Percentiles rank a stretch among this genome's conserved stretches.
Evolutionary conservation across 1,140 invertebrate genomes (phyloP).

Genomic region (Plutomurus gul): DNA sequence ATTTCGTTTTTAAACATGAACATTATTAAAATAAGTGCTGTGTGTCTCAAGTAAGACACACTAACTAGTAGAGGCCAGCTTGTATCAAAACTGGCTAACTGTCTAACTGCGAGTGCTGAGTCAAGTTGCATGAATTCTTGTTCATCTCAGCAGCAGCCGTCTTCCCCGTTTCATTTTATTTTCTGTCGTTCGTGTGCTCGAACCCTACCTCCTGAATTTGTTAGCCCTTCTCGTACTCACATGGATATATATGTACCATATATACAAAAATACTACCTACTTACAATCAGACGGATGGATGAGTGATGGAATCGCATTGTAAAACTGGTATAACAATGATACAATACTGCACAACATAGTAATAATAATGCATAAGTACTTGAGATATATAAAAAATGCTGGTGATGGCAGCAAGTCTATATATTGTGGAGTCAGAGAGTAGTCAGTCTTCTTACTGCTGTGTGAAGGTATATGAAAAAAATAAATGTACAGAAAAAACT

Average conservation of each 20-base stretch:
- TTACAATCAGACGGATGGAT: neutral
- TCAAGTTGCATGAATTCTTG: slow-evolving; percentile 7
- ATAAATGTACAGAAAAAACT: too few relatives aligned
- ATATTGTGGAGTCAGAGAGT: too few relatives aligned
- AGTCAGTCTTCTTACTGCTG: too few relatives aligned
- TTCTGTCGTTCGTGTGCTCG: neutral
- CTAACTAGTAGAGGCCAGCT: too few relatives aligned
- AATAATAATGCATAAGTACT: too few relatives aligned
- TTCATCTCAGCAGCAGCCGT: slow-evolving; percentile 17
- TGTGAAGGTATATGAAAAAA: too few relatives aligned
- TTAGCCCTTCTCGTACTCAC: neutral
- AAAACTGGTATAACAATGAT: neutral
- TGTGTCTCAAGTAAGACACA: too few relatives aligned
- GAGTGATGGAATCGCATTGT: slow-evolving; percentile 2
- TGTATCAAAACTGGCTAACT: neutral
- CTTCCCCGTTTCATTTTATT: neutral
- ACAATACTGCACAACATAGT: too few relatives aligned
- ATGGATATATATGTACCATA: neutral
- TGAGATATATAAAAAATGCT: too few relatives aligned
- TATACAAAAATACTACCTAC: too few relatives aligned
- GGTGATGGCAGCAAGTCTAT: too few relatives aligned
- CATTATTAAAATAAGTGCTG: neutral
- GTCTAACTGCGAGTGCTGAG: slow-evolving; percentile 5
- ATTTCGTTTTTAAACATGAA: neutral
- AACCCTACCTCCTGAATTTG: neutral